Evolutionary conservation across 2,113 vertebrate species (phyloP).

Genomic region (Osmerus eperlanus): DNA sequence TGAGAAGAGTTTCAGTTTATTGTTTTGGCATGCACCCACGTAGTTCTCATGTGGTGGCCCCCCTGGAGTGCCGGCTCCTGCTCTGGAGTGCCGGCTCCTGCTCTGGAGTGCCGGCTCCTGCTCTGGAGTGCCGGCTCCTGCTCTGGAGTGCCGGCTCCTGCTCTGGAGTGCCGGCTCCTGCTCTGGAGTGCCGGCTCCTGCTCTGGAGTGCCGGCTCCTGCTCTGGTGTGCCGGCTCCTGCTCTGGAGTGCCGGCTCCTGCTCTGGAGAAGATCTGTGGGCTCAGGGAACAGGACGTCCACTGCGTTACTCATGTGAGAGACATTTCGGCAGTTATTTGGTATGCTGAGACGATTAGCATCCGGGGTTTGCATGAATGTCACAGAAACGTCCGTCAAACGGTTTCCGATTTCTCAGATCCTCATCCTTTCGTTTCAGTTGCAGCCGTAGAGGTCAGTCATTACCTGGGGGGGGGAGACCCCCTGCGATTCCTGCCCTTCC

Average conservation of each 20-base stretch:
- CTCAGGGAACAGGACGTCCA: too few relatives aligned
- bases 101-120: not conserved
- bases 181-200: not conserved
- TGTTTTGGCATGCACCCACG: slow-evolving; percentile 25
- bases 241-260: not conserved
- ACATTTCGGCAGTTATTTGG: too few relatives aligned
- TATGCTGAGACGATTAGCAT: too few relatives aligned
- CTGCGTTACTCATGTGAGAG: too few relatives aligned
- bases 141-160: not conserved
- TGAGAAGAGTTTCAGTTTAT: slow-evolving; percentile 23
- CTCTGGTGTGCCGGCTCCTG: not conserved
- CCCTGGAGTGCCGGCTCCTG: not conserved
- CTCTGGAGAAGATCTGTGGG: not conserved
- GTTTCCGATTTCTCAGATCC: too few relatives aligned
- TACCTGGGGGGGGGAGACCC: not conserved
- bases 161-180: not conserved
- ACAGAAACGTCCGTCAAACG: too few relatives aligned
- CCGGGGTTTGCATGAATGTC: too few relatives aligned
- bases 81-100: not conserved
- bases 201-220: not conserved
- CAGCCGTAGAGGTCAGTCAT: not conserved
- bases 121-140: not conserved
- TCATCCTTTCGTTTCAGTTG: not conserved
- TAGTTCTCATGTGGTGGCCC: slow-evolving; percentile 16
- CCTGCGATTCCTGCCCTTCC: not conserved